phyloP scores from a whole-genome alignment of 2,113 vertebrate species.

The Colinus virginianus region DNA sequence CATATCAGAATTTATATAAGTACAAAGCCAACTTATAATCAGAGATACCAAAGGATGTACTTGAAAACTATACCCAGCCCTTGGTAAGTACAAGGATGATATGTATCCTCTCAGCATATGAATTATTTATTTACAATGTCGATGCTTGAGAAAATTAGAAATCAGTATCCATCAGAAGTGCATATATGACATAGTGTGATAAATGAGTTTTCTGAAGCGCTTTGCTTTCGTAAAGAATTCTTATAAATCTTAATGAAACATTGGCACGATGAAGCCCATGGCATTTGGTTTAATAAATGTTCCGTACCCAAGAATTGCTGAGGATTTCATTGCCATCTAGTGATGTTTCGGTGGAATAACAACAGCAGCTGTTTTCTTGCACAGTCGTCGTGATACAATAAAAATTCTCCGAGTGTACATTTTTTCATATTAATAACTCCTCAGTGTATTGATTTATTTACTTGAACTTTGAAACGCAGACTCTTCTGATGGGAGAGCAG shows the following conservation, averaged over 20 bases:
- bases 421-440: neutral
- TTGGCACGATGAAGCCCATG: neutral
- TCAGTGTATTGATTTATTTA: neutral
- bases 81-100: neutral
- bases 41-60: neutral
- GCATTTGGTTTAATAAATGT: accelerated
- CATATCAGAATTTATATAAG: neutral
- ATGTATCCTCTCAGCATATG: neutral
- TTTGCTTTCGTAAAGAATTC: conserved; percentile 4
- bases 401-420: neutral
- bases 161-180: neutral
- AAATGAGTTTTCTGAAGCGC: neutral
- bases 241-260: neutral
- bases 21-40: neutral
- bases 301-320: neutral
- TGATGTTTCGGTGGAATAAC: neutral
- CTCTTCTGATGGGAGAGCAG: neutral
- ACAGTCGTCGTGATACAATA: accelerated
- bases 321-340: conserved; percentile 74
- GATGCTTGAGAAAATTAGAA: neutral
- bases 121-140: neutral
- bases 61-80: neutral
- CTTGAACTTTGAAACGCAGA: neutral
- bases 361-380: neutral
- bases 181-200: neutral